Evolutionary conservation across 1,140 invertebrate species (phyloP), one percentile per base, ranked within the genome.

Genomic region (Aphelinus atriplicis): DNA sequence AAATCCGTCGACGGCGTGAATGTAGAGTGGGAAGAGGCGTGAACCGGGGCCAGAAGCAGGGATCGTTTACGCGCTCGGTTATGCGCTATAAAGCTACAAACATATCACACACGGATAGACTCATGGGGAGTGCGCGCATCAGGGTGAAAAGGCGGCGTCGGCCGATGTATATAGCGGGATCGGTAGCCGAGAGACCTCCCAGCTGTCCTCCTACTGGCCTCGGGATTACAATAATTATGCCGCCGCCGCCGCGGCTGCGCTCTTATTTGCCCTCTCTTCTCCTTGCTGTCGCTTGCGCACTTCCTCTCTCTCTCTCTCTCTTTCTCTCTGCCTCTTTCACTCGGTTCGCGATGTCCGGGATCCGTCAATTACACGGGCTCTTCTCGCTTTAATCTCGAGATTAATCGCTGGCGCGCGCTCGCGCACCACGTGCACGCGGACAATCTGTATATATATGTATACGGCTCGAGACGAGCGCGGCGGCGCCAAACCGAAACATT

Each of bases 191-290:
- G 73, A 81, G 81, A 82, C 82, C 83, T 83, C 82, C 81, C 82
- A 83, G 81, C 81, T 83, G 82, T 84, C 84, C 84, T 83, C 83
- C 82, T 81, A 84, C 81, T 73, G 77, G 63, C 66, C 71, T 47
- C 50, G 74, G 78, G 79, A 86, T 86, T 84, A 85, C 83, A 85
- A 84, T 86, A 84, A 86, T 86, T 85, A 86, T 64, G 5, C 9
- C 26, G 79, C 26, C 26, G 26, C 26, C 26, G 26, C 26, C 26
- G 26, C 26, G 26, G 26, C 26, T 26, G 26, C 26, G 78, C 81
- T 82, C 82, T 83, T 83, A 82, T 84, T 84, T 83, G 78, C 78
- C 78, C 78, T 80, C 78, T 78, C 73, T 71, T 26, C 26, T 26
- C 55, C 77, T 65, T 57, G 58, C 53, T 55, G 53, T 62, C 57